Evolutionary conservation across 2,797 vertebrate genomes (phyloP), one percentile per base, ranked within the genome.

Genomic region (Malacoctenus gilli): DNA sequence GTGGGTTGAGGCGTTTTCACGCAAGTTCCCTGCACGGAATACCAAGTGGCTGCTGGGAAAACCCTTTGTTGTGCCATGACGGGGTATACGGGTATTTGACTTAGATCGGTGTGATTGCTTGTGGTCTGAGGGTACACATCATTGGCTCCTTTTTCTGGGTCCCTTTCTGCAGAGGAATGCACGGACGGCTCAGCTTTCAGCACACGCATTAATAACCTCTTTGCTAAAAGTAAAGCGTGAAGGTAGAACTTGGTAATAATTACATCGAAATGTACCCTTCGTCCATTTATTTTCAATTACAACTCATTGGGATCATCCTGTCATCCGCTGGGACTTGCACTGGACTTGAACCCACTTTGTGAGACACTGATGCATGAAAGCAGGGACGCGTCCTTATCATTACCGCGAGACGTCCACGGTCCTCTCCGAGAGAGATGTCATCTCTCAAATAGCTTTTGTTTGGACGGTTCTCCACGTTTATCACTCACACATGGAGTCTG

Each of bases 1-100:
- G 80, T 79, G 73, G 73, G 80, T 71, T 31, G 44, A 66, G 64
- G 72, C 71, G 58, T 75, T 70, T 79, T 79, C 63, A 74, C 68
- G 73, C 70, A 65, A 82, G 59, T 61, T 54, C 80, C 84, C 84
- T 21, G 80, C 89, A 89, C 70, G 76, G 85, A 89, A 90, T 83
- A 80, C 61, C 85, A 83, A 90, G 87, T 77, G 82, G 79, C 78
- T 90, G 85, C 85, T 83, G 85, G 88, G 87, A 89, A 91, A 83
- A 48, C 44, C n/a, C 76, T 88, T 88, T 91, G 89, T 90, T 83
- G 75, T 88, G 66, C 77, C 65, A 72, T 58, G 67, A 68, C 73
- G 67, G 83, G 71, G 84, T 82, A 91, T 92, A 87, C 79, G 89
- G 90, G 90, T 91, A 88, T 91, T 87, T 89, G 78, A 87, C 80